These are phyloP conservation scores for Temnothorax unifasciatus DNA, from an alignment of 2,888 invertebrate species.

Conservation along the genomic window DNA sequence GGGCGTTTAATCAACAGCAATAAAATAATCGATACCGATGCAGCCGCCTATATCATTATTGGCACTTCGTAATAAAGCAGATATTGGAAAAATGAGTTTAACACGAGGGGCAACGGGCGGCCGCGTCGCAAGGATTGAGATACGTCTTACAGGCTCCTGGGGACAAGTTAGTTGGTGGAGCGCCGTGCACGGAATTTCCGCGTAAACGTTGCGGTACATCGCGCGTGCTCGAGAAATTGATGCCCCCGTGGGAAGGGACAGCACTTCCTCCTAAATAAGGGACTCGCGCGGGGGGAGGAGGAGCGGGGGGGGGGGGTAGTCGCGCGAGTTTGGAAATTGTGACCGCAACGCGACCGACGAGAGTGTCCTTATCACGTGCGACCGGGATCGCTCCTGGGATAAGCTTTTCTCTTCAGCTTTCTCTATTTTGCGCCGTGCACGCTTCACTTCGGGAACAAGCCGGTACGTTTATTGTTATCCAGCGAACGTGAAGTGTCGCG, in stretches of 20 bases:
- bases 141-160: conserved; percentile 70
- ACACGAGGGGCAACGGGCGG: conserved; percentile 2
- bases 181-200: conserved; percentile 63
- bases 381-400: conserved; percentile 66
- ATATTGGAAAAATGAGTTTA: conserved; percentile 44
- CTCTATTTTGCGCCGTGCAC: conserved; percentile 38
- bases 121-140: conserved; percentile 75
- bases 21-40: conserved; percentile 51
- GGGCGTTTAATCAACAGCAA: conserved; percentile 45
- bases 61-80: conserved; percentile 44
- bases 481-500: conserved; percentile 21
- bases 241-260: conserved; percentile 71
- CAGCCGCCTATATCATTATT: conserved; percentile 40
- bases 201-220: conserved; percentile 76
- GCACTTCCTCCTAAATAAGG: conserved; percentile 73
- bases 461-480: conserved; percentile 46
- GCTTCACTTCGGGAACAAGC: conserved; percentile 27
- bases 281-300: conserved; percentile 54
- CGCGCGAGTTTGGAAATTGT: conserved; percentile 75
- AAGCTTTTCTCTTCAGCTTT: conserved; percentile 51
- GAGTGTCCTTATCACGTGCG: conserved; percentile 68
- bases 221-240: conserved; percentile 80
- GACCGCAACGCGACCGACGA: conserved; percentile 59
- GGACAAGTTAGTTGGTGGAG: conserved; percentile 66
- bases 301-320: conserved; percentile 55